Percentiles rank a stretch among this genome's conserved stretches.
Evolutionary conservation across 2,888 invertebrate species (phyloP).

Genomic region (Halictus ligatus): DNA sequence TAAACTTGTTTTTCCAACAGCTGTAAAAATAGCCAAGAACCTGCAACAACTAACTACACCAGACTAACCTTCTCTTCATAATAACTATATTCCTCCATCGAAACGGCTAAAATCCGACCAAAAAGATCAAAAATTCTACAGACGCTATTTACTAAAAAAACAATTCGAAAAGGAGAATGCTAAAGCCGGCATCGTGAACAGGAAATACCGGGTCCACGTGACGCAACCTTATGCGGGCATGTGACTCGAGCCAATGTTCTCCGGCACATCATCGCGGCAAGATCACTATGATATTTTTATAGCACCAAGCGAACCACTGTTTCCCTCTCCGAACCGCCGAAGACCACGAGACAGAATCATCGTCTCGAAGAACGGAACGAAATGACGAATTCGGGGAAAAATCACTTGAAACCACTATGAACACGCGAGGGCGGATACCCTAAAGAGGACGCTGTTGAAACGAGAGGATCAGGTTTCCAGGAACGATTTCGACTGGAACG

Average conservation of each 20-base stretch:
- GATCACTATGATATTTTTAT: conserved; percentile 44
- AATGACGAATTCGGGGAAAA: neutral
- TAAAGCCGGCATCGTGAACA: neutral
- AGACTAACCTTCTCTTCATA: neutral
- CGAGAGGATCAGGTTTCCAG: neutral
- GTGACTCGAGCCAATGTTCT: conserved; percentile 40
- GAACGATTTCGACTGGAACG: neutral
- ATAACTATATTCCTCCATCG: neutral
- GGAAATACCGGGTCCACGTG: conserved; percentile 52
- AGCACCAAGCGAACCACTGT: conserved; percentile 43
- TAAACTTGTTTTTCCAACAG: neutral
- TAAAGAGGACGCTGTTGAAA: neutral
- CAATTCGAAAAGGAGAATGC: neutral
- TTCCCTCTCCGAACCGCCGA: neutral
- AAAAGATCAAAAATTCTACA: neutral
- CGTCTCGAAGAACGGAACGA: neutral
- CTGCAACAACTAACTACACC: neutral
- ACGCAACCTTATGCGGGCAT: conserved; percentile 61
- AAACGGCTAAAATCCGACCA: neutral
- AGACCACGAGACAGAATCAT: neutral
- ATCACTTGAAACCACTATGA: neutral
- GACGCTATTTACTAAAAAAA: neutral
- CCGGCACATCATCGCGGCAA: conserved; percentile 27
- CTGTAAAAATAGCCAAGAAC: no score
- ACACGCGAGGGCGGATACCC: neutral